Evolutionary conservation across 92 coral and sea anemone species (phyloP), one percentile per base, ranked within the genome.

Genomic region (Montipora capitata): DNA sequence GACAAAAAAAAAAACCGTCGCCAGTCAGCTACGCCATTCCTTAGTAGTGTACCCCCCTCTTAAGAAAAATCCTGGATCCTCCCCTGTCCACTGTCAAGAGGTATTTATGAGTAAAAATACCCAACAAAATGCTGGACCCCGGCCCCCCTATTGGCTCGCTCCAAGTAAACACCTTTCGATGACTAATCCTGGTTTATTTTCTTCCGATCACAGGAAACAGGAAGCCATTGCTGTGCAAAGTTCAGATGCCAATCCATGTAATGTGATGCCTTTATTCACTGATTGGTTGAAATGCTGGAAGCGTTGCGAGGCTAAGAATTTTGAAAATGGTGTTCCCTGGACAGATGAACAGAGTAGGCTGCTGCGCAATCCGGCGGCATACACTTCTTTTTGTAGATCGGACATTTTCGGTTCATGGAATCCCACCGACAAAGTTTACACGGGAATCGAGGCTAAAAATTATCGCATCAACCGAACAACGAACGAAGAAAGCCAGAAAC

Each of bases 391-490:
- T 70, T 94, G 97, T 68, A 92, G 78, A 69, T 88, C 95, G 9
- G 93, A 85, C 4, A 67, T 96, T 48, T 97, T 81, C 81, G 99
- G 99, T n/a, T 92, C 96, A 3, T 96, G 99, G 98, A 86, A 89
- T 12, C 59, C 81, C 12, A 90, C 96, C 9, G 90, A 89, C 83
- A 86, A 78, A n/a, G 93, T 80, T 72, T 56, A 67, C 78, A 87
- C 64, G 7, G 91, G 80, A 48, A 43, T 2, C 41, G 63, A 45
- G 74, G 2, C 17, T 3, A 65, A 58, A 44, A 79, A 70, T 42
- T 4, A 27, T 4, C 91, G 79, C 0, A 38, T 18, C 4, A 12
- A 54, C 76, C 63, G 89, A 44, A 66, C 69, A 45, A 58, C 67
- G 27, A 75, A 87, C 52, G 65, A 81, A 15, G 94, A 91, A 63